Evolutionary conservation across 2,797 vertebrate species (phyloP), one percentile per base, ranked within the genome.

Genomic region (Bucorvus abyssinicus): DNA sequence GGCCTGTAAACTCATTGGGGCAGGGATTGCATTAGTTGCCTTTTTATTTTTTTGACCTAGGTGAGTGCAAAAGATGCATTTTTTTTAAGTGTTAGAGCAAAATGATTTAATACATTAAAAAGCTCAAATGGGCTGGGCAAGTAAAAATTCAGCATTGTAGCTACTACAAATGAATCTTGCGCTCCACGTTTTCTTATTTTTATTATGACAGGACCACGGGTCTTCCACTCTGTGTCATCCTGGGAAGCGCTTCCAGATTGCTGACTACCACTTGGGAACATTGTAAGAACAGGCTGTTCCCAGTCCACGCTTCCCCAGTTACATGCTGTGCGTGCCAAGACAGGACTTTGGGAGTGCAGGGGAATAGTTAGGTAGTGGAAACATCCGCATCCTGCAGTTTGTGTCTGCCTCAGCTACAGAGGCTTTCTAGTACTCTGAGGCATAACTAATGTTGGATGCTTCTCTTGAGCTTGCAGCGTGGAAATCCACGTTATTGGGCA

Each of bases 171-270:
- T 56, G 6, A 89, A 87, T 67, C 74, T 76, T 29, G 32, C 44
- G 30, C 86, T 94, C 88, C 74, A 69, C 77, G 67, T 95, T 88
- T 82, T 78, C 40, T 87, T 68, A 44, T 87, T 89, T 93, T 90
- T 77, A 52, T 90, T 94, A 81, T 3, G 14, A 56, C 82, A 73
- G 47, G 73, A 69, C 16, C 29, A 69, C 73, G 36, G 65, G 34
- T 59, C 81, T 94, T 95, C 87, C 52, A 67, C 63, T 91, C 53
- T 47, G 52, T 80, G 44, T 84, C 75, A 80, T 70, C 45, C 45
- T 30, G 22, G 36, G 55, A 92, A 94, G 34, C 1, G 4, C 50
- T 55, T 91, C 47, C 38, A 75, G 61, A 75, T 26, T 81, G n/a
- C 69, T 84, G 65, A 55, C 53, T 93, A 61, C 34, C 7, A 10